A percentile compares a stretch with the other conserved stretches of the same genome.
Conservation (phyloP, 2,113 vertebrate genomes). For the Pomatorhinus ruficollis region DNA sequence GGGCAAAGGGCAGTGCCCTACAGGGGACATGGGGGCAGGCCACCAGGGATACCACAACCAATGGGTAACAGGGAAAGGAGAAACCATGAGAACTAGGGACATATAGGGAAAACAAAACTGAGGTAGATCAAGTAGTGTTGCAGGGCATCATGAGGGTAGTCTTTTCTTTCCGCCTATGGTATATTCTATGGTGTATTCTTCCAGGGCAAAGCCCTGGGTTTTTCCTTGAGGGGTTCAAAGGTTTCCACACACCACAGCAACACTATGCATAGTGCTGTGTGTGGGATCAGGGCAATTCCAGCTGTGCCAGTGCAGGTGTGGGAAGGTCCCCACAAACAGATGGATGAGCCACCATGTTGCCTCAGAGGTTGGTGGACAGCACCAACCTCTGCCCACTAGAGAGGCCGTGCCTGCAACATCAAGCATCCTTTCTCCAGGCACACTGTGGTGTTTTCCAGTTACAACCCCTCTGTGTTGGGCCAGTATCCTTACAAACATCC, state of each 20-base stretch:
- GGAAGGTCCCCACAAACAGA: neutral
- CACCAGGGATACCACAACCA: neutral
- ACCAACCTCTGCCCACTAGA: neutral
- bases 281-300: rapidly evolving
- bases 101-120: neutral
- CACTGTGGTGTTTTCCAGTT: neutral
- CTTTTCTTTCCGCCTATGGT: neutral
- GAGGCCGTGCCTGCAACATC: neutral
- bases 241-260: neutral
- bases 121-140: neutral
- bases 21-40: neutral
- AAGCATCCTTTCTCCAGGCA: neutral
- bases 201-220: neutral
- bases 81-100: too few species aligned
- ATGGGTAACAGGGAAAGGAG: neutral
- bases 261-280: rapidly evolving
- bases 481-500: neutral
- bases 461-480: neutral
- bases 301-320: neutral
- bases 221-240: neutral
- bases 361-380: neutral
- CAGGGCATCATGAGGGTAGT: neutral
- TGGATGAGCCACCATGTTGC: neutral
- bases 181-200: neutral
- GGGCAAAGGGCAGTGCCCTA: neutral